A percentile compares a stretch with the other conserved stretches of the same genome.
These are phyloP conservation scores for Drosophila lowei DNA, from an alignment of 1,140 invertebrate genomes.

Conservation along the genomic window DNA sequence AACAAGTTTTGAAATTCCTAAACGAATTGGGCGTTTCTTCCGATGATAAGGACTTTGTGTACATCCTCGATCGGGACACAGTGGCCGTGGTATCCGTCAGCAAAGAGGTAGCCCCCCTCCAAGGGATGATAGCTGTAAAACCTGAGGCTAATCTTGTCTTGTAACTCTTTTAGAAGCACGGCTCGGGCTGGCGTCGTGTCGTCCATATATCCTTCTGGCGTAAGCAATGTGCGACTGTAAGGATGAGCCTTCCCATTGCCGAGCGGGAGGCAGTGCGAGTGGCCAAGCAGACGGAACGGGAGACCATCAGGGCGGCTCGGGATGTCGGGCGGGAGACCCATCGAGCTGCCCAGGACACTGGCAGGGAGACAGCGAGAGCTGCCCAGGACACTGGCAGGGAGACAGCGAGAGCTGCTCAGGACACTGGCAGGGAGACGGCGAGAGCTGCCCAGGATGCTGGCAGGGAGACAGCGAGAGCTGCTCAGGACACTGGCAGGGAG, in stretches of 20 bases:
- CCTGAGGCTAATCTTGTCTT: no score
- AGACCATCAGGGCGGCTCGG: no score
- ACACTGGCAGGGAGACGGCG: neutral
- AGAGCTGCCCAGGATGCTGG: neutral
- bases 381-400: constrained; percentile 9
- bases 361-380: constrained; percentile 1
- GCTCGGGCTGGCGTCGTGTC: neutral
- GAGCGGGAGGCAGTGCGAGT: neutral
- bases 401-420: neutral
- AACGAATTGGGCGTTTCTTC: neutral
- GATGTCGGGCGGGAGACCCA: neutral
- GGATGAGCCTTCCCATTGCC: constrained; percentile 3
- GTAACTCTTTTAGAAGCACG: no score
- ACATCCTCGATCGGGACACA: constrained; percentile 8
- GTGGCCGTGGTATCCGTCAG: constrained; percentile 11
- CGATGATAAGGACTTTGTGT: constrained; percentile 6
- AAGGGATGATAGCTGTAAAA: no score
- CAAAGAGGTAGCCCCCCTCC: neutral
- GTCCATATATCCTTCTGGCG: constrained; percentile 14
- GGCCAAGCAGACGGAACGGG: neutral
- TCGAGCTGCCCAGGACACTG: neutral
- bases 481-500: constrained; percentile 5
- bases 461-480: constrained; percentile 2
- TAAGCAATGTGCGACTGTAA: no score
- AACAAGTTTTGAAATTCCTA: constrained; percentile 1